These are phyloP conservation scores for Drosophila chauvacae DNA, from an alignment of 1,140 invertebrate species.

Conservation along the genomic window DNA sequence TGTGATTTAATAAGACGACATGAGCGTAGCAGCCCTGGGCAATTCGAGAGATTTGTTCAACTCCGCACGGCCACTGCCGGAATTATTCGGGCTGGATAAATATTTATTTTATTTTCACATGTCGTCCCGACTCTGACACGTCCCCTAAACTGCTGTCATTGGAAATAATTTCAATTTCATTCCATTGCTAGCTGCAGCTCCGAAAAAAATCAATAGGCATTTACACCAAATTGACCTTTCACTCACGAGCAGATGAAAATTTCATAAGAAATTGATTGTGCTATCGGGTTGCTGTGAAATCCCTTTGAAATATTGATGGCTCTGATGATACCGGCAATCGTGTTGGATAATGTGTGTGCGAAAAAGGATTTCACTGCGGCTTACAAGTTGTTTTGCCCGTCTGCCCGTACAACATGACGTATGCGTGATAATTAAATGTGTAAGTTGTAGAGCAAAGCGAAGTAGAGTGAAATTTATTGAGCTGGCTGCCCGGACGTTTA, in stretches of 20 bases:
- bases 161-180: constrained; percentile 75
- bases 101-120: constrained; percentile 67
- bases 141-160: constrained; percentile 69
- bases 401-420: constrained; percentile 12
- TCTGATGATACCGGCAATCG: constrained; percentile 16
- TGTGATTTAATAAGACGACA: constrained; percentile 64
- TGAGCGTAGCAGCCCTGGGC: constrained; percentile 26
- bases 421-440: constrained; percentile 20
- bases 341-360: constrained; percentile 13
- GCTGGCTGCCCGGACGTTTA: constrained; percentile 1
- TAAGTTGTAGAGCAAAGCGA: not conserved
- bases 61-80: constrained; percentile 17
- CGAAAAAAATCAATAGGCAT: constrained; percentile 59
- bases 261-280: constrained; percentile 48
- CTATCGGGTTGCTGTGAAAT: constrained; percentile 23
- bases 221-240: constrained; percentile 60
- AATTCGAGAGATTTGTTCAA: constrained; percentile 61
- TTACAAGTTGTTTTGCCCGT: constrained; percentile 12
- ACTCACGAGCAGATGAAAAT: constrained; percentile 36
- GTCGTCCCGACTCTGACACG: constrained; percentile 58
- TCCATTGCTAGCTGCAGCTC: constrained; percentile 10
- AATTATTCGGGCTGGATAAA: constrained; percentile 63
- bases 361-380: not conserved
- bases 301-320: constrained; percentile 46
- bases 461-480: constrained; percentile 8